Base-by-base conservation (phyloP, 2,113 vertebrate genomes). In the Lichenostomus cassidix region DNA sequence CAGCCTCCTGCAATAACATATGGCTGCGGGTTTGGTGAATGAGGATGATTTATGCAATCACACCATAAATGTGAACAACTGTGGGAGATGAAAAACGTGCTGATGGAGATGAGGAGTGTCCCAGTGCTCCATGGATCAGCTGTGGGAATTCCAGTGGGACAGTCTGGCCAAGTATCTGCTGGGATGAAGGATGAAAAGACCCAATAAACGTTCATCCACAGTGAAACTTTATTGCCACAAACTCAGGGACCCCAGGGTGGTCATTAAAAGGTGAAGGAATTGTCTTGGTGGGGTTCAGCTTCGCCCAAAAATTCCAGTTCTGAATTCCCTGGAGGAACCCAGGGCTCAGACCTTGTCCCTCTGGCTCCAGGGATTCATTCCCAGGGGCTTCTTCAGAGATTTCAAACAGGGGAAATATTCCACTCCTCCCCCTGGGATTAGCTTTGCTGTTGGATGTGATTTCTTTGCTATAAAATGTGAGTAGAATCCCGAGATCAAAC, bases 191-290 rank as follows among this genome's bases (percentile, higher is more conserved):
- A 1, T 7, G 39, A 1, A 4, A 39, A 16, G 50, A 12, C 29
- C 24, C 47, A 5, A 2, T 7, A 10, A 44, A 35, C 0, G 1
- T 4, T 11, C 4, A 41, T 2, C 4, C 41, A 29, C n/a, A 9
- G 0, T 5, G 29, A 21, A 35, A 39, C 0, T 1, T 41, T 14
- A 15, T 5, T n/a, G 52, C 37, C 37, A 8, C 58, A 2, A 3
- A 5, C 56, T 3, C 7, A 68, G 53, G 44, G 27, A 25, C 20
- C 24, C 7, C 5, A 1, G 1, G 0, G 1, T 0, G 3, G 2
- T 1, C 29, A 10, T 19, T 0, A 20, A 33, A 23, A 19, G 39
- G 12, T 21, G 37, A 21, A 15, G 63, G 4, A 33, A 28, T 2
- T 15, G 3, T 12, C 63, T 44, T 2, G 4, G 15, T 42, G 33